A percentile compares a stretch with the other conserved stretches of the same genome.
Evolutionary conservation across 2,113 vertebrate genomes (phyloP).

Genomic region (Nymphicus hollandicus): DNA sequence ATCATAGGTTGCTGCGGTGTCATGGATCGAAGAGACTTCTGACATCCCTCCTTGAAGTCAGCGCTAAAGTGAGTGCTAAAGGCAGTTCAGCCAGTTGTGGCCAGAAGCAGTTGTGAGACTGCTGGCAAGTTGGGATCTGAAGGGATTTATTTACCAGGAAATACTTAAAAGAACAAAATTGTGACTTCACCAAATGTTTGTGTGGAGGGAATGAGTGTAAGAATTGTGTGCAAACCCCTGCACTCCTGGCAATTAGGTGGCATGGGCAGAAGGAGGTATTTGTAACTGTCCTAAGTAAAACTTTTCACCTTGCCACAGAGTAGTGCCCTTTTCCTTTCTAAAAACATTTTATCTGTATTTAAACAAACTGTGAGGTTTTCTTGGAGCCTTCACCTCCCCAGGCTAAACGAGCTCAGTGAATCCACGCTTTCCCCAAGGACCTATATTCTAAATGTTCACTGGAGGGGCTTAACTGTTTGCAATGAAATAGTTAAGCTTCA

Average conservation of each 20-base stretch:
- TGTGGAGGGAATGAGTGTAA: neutral
- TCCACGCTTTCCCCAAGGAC: neutral
- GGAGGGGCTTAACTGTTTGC: neutral
- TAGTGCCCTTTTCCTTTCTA: neutral
- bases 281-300: neutral
- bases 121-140: fast-evolving
- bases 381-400: neutral
- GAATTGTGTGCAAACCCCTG: neutral
- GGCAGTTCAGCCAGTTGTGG: neutral
- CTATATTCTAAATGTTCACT: neutral
- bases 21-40: neutral
- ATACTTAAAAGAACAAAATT: neutral
- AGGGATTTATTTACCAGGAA: neutral
- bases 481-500: neutral
- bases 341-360: neutral
- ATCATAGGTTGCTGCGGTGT: neutral
- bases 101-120: neutral
- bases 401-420: neutral
- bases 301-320: neutral
- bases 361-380: neutral
- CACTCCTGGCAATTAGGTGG: neutral
- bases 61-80: neutral
- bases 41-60: neutral
- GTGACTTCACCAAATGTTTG: neutral
- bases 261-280: neutral